Evolutionary conservation across 2,797 vertebrate species (phyloP), one percentile per base, ranked within the genome.

Genomic region (Muscicapa comitata): DNA sequence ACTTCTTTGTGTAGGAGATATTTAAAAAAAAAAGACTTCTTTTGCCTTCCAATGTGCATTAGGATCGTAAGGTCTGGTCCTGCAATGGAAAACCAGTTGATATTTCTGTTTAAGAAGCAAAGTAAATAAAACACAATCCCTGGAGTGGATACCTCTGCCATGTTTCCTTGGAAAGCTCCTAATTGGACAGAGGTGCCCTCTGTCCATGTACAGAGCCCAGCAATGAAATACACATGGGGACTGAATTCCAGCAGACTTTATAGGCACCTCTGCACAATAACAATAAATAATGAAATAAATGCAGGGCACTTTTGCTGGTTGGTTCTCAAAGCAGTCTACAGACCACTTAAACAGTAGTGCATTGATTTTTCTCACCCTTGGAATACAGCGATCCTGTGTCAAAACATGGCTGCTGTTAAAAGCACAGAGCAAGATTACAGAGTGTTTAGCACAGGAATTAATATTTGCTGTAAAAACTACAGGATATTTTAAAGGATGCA

Each of bases 241-340:
- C 48, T 81, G 50, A 94, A 90, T 96, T 95, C 88, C 86, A 65
- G 78, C 54, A 86, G 81, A 88, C 72, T 96, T 96, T 95, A 95
- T 89, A 93, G 81, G 78, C 75, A 88, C 66, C 89, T 77, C 62
- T 94, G 91, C 85, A 94, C 65, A 92, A 95, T 93, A 94, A 95
- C 84, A 93, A 90, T 88, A 90, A 95, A 95, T 86, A 94, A 94
- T 75, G 80, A 95, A 95, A 87, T 91, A 96, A 92, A 87, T 86
- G 76, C 65, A 81, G 68, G 50, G 54, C 9, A 21, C 72, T 95
- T 94, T 75, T 54, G 40, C 91, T 88, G 68, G 45, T 90, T 90
- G 75, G 86, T 89, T 96, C 86, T 95, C 91, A 93, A 95, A 94
- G 92, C 61, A 43, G 89, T 33, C 85, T 51, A 55, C 47, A 92